Conservation (phyloP, 2,888 invertebrate species). For the Luperina testacea region DNA sequence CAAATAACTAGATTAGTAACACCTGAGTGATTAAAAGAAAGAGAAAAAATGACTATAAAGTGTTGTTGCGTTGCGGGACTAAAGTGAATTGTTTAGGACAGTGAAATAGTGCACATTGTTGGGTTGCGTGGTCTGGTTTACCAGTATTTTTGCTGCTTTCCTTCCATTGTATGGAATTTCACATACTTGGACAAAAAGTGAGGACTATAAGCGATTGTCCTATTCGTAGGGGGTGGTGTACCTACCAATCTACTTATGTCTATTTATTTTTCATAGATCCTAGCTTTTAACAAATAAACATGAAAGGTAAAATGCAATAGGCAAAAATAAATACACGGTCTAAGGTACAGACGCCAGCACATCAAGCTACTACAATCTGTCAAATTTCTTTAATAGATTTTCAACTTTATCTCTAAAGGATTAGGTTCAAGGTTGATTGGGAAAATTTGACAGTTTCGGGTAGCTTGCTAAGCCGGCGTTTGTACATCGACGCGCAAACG, state of each 20-base stretch:
- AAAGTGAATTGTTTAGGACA: conserved; percentile 18
- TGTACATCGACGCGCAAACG: neutral
- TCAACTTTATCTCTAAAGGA: no score
- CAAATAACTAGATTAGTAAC: conserved; percentile 30
- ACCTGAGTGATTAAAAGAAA: conserved; percentile 5
- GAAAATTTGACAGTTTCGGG: no score
- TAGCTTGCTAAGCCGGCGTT: no score
- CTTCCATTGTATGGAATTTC: neutral
- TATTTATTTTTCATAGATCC: neutral
- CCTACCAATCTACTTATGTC: neutral
- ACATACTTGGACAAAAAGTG: neutral
- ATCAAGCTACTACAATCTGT: no score
- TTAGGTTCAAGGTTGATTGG: no score
- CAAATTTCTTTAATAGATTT: no score
- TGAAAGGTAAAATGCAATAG: neutral
- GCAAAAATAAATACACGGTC: neutral
- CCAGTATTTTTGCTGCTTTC: neutral
- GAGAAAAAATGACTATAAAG: neutral
- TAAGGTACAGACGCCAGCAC: neutral
- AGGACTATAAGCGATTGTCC: neutral
- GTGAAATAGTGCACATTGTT: conserved; percentile 15
- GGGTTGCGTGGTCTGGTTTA: neutral
- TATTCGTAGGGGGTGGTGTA: neutral
- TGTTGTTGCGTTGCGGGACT: neutral
- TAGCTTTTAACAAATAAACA: neutral